A percentile compares a stretch with the other conserved stretches of the same genome.
phyloP scores from a whole-genome alignment of 2,888 invertebrate species.

The Sesia apiformis region DNA sequence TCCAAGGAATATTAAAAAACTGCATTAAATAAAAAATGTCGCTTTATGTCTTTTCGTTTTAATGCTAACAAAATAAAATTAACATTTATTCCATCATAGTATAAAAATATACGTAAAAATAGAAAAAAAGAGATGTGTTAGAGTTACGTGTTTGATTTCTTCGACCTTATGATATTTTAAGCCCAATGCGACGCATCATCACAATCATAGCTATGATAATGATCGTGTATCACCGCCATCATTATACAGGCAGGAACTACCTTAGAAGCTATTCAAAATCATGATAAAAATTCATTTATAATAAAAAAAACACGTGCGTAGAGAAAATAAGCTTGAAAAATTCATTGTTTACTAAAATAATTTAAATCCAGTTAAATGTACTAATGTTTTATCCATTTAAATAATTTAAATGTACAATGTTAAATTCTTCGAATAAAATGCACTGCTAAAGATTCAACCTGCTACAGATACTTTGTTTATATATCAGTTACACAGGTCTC shows the following conservation, averaged over 20 bases:
- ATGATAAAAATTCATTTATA: too few relatives aligned
- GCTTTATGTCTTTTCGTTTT: conserved; percentile 69
- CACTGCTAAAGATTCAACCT: too few relatives aligned
- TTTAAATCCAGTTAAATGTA: too few relatives aligned
- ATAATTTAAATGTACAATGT: too few relatives aligned
- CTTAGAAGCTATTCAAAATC: background rate
- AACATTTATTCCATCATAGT: conserved; percentile 70
- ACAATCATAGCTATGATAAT: background rate
- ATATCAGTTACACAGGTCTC: too few relatives aligned
- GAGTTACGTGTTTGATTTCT: conserved; percentile 16
- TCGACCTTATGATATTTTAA: background rate
- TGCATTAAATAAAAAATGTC: conserved; percentile 48
- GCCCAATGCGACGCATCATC: background rate
- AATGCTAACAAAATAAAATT: conserved; percentile 74
- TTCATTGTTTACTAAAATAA: too few relatives aligned
- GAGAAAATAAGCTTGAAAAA: too few relatives aligned
- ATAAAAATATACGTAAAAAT: conserved; percentile 73
- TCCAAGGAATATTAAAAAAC: conserved; percentile 42
- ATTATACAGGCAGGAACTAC: background rate
- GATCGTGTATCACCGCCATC: background rate
- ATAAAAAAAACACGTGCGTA: too few relatives aligned
- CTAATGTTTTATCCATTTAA: too few relatives aligned
- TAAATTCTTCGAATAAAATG: too few relatives aligned
- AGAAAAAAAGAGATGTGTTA: conserved; percentile 50
- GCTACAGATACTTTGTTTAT: too few relatives aligned